phyloP scores from a whole-genome alignment of 2,888 invertebrate species.

The Syrphus vitripennis region DNA sequence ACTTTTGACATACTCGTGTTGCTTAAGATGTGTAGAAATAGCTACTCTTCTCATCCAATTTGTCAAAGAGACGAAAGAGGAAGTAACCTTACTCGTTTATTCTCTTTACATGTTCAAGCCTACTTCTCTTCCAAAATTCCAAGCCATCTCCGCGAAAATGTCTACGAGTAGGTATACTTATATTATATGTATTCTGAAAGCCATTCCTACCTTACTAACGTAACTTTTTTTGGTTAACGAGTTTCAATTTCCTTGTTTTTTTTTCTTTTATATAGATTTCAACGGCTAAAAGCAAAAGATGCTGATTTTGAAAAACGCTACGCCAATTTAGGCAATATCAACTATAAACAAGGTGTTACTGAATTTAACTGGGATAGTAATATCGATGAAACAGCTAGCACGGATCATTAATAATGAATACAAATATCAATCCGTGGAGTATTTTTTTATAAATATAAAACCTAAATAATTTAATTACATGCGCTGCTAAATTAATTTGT shows the following conservation, averaged over 20 bases:
- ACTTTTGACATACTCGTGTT: too few species aligned
- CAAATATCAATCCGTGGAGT: conserved; percentile 51
- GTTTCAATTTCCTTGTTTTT: neutral
- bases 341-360: conserved; percentile 87
- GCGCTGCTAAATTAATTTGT: conserved; percentile 34
- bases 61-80: too few species aligned
- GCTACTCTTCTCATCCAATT: too few species aligned
- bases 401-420: conserved; percentile 77
- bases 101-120: too few species aligned
- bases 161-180: too few species aligned
- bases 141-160: too few species aligned
- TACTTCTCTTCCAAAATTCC: too few species aligned
- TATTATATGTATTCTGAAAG: too few species aligned
- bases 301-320: conserved; percentile 91
- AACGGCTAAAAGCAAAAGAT: conserved; percentile 90
- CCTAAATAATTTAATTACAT: neutral
- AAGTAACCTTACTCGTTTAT: too few species aligned
- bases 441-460: conserved; percentile 23
- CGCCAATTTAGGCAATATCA: conserved; percentile 91
- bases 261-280: conserved; percentile 84
- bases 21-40: too few species aligned
- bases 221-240: neutral
- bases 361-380: conserved; percentile 95
- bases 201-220: too few species aligned
- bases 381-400: conserved; percentile 85